Percentiles rank a stretch among this genome's conserved stretches.
phyloP scores from a whole-genome alignment of 2,797 vertebrate genomes.

The Todus mexicanus region DNA sequence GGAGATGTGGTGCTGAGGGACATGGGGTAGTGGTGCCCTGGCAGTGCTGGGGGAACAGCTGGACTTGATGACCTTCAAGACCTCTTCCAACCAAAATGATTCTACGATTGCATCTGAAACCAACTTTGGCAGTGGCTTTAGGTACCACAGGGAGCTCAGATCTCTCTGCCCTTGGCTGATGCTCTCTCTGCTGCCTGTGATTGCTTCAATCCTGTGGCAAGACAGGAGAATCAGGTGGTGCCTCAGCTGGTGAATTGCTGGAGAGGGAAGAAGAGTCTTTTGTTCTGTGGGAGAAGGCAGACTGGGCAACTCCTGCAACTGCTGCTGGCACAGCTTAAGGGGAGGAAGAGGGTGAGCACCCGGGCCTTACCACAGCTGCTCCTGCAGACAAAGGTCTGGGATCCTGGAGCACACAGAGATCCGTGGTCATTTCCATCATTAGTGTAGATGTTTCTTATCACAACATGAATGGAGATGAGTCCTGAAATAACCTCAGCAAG shows the following conservation, averaged over 20 bases:
- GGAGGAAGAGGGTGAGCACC: neutral
- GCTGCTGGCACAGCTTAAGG: conserved; percentile 49
- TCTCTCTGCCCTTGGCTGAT: neutral
- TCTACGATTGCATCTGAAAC: neutral
- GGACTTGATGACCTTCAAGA: no score
- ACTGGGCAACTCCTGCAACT: neutral
- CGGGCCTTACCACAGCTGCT: conserved; percentile 14
- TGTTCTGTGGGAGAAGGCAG: conserved; percentile 37
- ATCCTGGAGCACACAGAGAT: no score
- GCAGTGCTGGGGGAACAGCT: no score
- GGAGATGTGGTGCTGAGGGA: no score
- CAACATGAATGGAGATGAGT: no score
- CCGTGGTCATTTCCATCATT: no score
- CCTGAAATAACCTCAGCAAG: no score
- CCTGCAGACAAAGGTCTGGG: neutral
- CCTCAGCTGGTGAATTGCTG: conserved; percentile 54
- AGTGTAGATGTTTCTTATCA: no score
- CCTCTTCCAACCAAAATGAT: no score
- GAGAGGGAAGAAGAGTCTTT: conserved; percentile 42
- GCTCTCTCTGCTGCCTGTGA: neutral
- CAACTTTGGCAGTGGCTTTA: neutral
- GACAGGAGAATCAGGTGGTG: conserved; percentile 56
- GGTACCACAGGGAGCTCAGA: no score
- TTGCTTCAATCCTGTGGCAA: neutral
- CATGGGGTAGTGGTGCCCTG: no score